Evolutionary conservation across 2,888 invertebrate genomes (phyloP).

Genomic region (Alviniconcha strummeri): DNA sequence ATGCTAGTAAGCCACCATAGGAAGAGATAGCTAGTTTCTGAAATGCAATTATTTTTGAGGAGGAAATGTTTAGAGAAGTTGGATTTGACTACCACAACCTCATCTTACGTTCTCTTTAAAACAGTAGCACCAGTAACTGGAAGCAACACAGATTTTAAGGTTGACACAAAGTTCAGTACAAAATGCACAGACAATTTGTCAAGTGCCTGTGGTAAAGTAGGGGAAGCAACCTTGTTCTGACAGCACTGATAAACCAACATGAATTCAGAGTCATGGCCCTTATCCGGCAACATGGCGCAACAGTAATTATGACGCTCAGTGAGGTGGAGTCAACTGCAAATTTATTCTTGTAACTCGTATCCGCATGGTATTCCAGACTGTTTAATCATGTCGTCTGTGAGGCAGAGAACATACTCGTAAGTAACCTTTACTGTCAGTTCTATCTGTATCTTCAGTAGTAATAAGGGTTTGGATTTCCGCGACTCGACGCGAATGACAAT

Average conservation of each 20-base stretch:
- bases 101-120: too few relatives aligned
- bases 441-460: not conserved
- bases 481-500: not conserved
- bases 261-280: not conserved
- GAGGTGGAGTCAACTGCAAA: not conserved
- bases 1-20: too few relatives aligned
- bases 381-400: constrained; percentile 16
- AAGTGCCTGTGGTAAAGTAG: not conserved
- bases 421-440: not conserved
- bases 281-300: constrained; percentile 26
- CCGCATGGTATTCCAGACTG: not conserved
- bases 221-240: not conserved
- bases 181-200: too few relatives aligned
- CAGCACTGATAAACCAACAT: not conserved
- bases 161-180: too few relatives aligned
- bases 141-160: too few relatives aligned
- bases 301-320: not conserved
- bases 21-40: too few relatives aligned
- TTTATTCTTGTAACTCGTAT: not conserved
- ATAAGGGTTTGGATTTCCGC: too few relatives aligned
- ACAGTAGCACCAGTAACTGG: too few relatives aligned
- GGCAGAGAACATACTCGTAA: constrained; percentile 27
- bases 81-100: too few relatives aligned
- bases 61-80: too few relatives aligned
- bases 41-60: too few relatives aligned